A percentile compares a stretch with the other conserved stretches of the same genome.
These are phyloP conservation scores for Dorcus parallelipipedus DNA, from an alignment of 2,888 invertebrate species.

Conservation along the genomic window DNA sequence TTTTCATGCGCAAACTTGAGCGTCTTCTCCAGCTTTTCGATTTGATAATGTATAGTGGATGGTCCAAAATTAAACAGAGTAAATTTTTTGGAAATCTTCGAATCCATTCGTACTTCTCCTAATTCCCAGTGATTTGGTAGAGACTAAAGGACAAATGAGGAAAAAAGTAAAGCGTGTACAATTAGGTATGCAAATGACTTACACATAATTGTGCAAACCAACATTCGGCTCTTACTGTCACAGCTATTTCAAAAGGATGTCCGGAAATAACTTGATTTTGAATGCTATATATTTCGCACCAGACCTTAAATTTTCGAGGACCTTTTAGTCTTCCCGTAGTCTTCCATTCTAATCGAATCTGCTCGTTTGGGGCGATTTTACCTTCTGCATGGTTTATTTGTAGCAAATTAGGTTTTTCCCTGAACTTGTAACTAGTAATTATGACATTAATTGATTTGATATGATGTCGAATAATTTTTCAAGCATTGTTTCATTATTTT, in stretches of 20 bases:
- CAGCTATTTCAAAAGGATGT: conserved; percentile 9
- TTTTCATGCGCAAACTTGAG: background rate
- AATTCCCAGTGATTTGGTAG: conserved; percentile 43
- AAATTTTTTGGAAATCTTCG: conserved; percentile 36
- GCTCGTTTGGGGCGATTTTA: conserved; percentile 8
- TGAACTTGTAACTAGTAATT: conserved; percentile 5
- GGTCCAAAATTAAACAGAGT: conserved; percentile 46
- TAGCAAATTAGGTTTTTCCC: background rate
- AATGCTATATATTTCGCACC: conserved; percentile 15
- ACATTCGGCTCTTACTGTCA: conserved; percentile 20
- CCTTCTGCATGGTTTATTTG: conserved; percentile 7
- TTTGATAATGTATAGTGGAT: conserved; percentile 41
- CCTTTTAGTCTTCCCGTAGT: conserved; percentile 13
- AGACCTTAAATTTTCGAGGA: conserved; percentile 6
- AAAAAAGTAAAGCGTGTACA: background rate
- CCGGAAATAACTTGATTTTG: conserved; percentile 10
- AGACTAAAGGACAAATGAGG: conserved; percentile 35
- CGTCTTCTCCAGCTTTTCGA: conserved; percentile 4
- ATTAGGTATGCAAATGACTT: conserved; percentile 6
- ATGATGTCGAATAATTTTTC: no score
- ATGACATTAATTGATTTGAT: no score
- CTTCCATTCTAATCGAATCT: conserved; percentile 11
- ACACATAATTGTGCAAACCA: conserved; percentile 27
- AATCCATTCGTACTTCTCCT: conserved; percentile 35
- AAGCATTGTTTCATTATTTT: no score